These are phyloP conservation scores for Lasioglossum calceatum DNA, from an alignment of 2,888 invertebrate genomes.

Conservation along the genomic window DNA sequence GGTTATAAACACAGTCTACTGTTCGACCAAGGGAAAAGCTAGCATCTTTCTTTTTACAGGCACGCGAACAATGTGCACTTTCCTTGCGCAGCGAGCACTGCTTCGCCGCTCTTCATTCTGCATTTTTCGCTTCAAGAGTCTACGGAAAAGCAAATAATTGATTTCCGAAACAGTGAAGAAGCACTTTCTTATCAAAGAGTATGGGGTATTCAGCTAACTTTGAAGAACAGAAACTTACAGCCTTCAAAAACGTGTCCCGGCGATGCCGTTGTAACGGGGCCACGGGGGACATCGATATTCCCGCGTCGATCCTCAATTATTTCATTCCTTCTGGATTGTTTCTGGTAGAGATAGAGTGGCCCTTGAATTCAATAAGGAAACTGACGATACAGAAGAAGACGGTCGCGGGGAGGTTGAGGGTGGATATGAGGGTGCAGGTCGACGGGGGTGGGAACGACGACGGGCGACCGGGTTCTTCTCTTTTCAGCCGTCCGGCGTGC, in stretches of 20 bases:
- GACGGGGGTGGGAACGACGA: not conserved
- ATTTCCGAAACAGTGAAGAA: too few relatives aligned
- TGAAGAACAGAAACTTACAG: too few relatives aligned
- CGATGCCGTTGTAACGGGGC: not conserved
- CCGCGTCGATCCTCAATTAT: constrained; percentile 26
- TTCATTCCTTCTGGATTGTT: constrained; percentile 40
- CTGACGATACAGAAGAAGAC: constrained; percentile 35
- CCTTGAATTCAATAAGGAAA: constrained; percentile 62
- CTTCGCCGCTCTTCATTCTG: too few relatives aligned
- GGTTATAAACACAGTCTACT: too few relatives aligned
- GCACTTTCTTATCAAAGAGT: too few relatives aligned
- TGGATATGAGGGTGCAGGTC: not conserved
- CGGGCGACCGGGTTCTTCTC: constrained; percentile 24
- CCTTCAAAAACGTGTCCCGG: not conserved
- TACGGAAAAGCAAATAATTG: too few relatives aligned
- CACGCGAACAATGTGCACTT: too few relatives aligned
- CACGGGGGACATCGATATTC: constrained; percentile 31
- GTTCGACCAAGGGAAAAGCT: too few relatives aligned
- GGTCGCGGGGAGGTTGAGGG: not conserved
- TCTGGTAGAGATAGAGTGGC: constrained; percentile 44
- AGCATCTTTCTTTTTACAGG: too few relatives aligned
- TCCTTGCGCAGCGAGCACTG: too few relatives aligned
- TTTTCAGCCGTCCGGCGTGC: constrained; percentile 55
- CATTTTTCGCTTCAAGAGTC: too few relatives aligned
- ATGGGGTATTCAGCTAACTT: too few relatives aligned